Evolutionary conservation across 2,797 vertebrate species (phyloP), one percentile per base, ranked within the genome.

Genomic region (Gouania willdenowi): DNA sequence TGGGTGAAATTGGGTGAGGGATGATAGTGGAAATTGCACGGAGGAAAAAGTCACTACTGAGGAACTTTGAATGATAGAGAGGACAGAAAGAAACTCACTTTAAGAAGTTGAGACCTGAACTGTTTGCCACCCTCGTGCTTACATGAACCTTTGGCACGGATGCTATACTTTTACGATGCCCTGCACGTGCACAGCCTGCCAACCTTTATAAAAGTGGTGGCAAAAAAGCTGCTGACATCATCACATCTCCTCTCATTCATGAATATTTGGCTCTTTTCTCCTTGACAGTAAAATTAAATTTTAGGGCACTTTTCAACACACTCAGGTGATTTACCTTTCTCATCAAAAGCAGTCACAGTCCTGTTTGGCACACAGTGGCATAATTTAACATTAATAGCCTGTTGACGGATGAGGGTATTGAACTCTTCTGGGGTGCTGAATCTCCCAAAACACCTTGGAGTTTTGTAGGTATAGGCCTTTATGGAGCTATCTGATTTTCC

Each of bases 161-260:
- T 36, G 26, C 42, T 65, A 41, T 48, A 41, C n/a, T 34, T n/a
- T 46, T n/a, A n/a, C 13, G 26, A 41, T n/a, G 1, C 34, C 52
- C 10, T 41, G 31, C 30, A 49, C 9, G 6, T 26, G 8, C 16
- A 15, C 21, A 34, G 22, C 38, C 27, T 41, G 28, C 44, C 8
- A 20, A 11, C 13, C 36, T 11, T 9, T 38, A 11, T 10, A 16
- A 32, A 32, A 1, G 4, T 32, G 29, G 14, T 2, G 11, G 11
- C 23, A 49, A 37, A 37, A n/a, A 39, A 63, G 41, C 50, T 63
- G 72, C 70, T 71, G 63, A 75, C 46, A 53, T 63, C 50, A 59
- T 63, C 50, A 37, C 5, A 41, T 52, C 31, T 36, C 18, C 14
- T 54, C 29, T 46, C 32, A 19, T 43, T 73, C 28, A 26, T 44